These are phyloP conservation scores for Tragopan temminckii DNA, from an alignment of 2,797 vertebrate genomes.

Conservation along the genomic window DNA sequence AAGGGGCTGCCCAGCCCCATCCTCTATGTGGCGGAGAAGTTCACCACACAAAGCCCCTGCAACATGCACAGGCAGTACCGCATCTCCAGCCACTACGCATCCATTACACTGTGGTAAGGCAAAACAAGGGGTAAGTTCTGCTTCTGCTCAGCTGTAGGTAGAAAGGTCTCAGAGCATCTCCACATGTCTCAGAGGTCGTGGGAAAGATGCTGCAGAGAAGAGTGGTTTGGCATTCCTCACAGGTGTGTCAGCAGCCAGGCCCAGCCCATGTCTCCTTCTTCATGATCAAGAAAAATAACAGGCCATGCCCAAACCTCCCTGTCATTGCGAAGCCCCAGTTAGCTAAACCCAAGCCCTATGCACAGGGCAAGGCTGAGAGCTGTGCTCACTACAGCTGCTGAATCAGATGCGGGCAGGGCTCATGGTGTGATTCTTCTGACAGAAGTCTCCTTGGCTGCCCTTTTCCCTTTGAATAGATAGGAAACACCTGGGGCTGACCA, in stretches of 20 bases:
- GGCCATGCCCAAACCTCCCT: background rate
- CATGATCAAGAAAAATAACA: background rate
- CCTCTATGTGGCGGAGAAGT: constrained; percentile 94
- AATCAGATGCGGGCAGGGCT: background rate
- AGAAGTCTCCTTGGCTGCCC: background rate
- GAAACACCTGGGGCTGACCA: background rate
- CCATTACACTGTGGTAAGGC: constrained; percentile 91
- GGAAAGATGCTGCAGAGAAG: background rate
- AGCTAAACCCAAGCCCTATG: background rate
- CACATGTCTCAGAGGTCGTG: rapidly evolving
- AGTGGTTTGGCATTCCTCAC: rapidly evolving
- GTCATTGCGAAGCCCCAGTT: background rate
- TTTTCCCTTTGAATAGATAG: background rate
- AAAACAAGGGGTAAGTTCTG: background rate
- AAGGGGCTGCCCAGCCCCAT: constrained; percentile 92
- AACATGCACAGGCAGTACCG: constrained; percentile 87
- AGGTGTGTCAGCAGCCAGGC: rapidly evolving
- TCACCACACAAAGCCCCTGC: constrained; percentile 87
- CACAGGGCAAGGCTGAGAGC: background rate
- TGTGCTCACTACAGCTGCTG: constrained; percentile 10
- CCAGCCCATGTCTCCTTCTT: background rate
- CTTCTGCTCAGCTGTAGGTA: background rate
- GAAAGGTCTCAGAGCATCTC: background rate
- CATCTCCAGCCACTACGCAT: constrained; percentile 87
- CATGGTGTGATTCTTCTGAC: rapidly evolving